Percentiles rank a stretch among this genome's conserved stretches.
These are phyloP conservation scores for Scortum barcoo DNA, from an alignment of 2,113 vertebrate genomes.

Conservation along the genomic window DNA sequence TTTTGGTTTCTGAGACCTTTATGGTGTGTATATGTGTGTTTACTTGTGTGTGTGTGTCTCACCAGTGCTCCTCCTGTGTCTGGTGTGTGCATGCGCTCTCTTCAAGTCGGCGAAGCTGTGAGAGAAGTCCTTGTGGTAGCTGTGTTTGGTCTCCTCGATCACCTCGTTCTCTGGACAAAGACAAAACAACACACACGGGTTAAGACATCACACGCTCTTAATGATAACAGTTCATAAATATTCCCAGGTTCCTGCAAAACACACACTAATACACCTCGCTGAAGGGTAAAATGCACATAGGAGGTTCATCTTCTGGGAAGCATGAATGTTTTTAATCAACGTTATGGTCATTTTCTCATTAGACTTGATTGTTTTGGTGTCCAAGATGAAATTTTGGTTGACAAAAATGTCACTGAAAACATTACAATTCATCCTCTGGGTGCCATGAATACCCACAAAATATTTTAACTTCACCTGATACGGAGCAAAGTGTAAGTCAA, in stretches of 20 bases:
- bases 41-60: constrained; percentile 33
- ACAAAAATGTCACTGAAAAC: neutral
- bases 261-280: neutral
- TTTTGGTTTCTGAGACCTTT: neutral
- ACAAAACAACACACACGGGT: constrained; percentile 56
- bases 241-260: constrained; percentile 23
- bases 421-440: neutral
- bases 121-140: constrained; percentile 79
- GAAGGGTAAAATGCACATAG: neutral
- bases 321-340: neutral
- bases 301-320: neutral
- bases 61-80: constrained; percentile 82
- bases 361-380: neutral
- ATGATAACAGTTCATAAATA: constrained; percentile 17
- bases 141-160: constrained; percentile 78
- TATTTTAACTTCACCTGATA: neutral
- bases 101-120: constrained; percentile 71
- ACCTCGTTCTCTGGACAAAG: constrained; percentile 81
- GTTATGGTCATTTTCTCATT: neutral
- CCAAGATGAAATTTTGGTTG: neutral
- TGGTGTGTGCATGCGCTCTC: constrained; percentile 68
- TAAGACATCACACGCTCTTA: constrained; percentile 45
- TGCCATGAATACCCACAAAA: neutral
- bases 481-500: neutral
- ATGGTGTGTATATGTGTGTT: constrained; percentile 10